phyloP scores from a whole-genome alignment of 2,888 invertebrate genomes.

The Melieria picta region DNA sequence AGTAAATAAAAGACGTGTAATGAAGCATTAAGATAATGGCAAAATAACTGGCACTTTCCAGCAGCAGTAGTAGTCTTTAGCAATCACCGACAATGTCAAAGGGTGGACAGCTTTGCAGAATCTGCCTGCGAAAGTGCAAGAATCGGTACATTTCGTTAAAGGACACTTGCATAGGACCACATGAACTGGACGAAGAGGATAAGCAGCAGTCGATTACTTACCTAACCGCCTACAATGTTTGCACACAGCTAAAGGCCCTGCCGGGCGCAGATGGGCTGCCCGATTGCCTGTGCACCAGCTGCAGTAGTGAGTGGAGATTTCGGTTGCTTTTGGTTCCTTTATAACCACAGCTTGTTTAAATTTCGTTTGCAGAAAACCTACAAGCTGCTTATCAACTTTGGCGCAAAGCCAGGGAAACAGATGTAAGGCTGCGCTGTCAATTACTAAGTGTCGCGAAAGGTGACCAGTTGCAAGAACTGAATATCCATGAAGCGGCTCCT shows the following conservation, averaged over 20 bases:
- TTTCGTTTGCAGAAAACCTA: conserved; percentile 29
- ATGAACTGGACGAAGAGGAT: neutral
- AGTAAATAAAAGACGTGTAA: neutral
- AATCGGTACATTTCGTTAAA: neutral
- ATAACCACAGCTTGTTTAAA: neutral
- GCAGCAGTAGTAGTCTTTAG: neutral
- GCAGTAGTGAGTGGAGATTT: conserved; percentile 40
- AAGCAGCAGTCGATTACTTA: conserved; percentile 37
- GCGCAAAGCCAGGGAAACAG: conserved; percentile 37
- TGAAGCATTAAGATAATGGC: neutral
- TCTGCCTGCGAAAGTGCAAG: conserved; percentile 19
- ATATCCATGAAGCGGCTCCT: no score
- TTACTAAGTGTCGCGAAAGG: neutral
- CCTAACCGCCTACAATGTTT: conserved; percentile 44
- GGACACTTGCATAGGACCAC: neutral
- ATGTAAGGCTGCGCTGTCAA: conserved; percentile 23
- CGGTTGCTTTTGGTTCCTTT: neutral
- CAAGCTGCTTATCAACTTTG: conserved; percentile 46
- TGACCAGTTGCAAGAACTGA: neutral
- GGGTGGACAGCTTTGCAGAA: conserved; percentile 8
- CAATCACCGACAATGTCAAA: conserved; percentile 6
- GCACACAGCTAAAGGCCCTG: conserved; percentile 46
- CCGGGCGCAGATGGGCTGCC: conserved; percentile 44
- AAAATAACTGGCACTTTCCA: neutral
- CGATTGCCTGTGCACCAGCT: conserved; percentile 45